Evolutionary conservation across 2,797 vertebrate species (phyloP).

Genomic region (Chaetodon trifasciatus): DNA sequence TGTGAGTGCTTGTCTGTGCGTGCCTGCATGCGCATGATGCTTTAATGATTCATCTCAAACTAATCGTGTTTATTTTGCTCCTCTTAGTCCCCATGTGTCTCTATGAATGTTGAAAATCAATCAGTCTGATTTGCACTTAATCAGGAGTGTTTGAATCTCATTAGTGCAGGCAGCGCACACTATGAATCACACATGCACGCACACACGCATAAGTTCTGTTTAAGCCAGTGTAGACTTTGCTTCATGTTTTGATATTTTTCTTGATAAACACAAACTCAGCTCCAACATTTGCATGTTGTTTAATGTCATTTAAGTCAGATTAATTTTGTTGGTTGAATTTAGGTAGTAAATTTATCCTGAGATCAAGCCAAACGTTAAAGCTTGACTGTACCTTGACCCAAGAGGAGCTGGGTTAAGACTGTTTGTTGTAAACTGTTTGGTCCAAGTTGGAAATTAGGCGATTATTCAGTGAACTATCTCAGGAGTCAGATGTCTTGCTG

Average conservation of each 20-base stretch:
- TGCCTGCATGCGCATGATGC: background rate
- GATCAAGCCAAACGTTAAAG: background rate
- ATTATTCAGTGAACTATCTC: slow-evolving; percentile 3
- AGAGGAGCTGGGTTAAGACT: slow-evolving; percentile 15
- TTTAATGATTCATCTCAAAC: slow-evolving; percentile 13
- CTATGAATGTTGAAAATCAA: slow-evolving; percentile 29
- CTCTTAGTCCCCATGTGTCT: slow-evolving; percentile 15
- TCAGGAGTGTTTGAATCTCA: slow-evolving; percentile 38
- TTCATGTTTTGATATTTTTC: slow-evolving; percentile 16
- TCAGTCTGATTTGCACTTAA: slow-evolving; percentile 3
- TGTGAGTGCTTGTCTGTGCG: background rate
- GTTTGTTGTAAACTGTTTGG: slow-evolving; percentile 12
- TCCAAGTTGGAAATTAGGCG: slow-evolving; percentile 6
- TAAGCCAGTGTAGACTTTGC: slow-evolving; percentile 1
- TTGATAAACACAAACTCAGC: background rate
- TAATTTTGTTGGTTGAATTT: slow-evolving; percentile 12
- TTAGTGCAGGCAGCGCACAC: slow-evolving; percentile 9
- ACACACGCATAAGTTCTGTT: slow-evolving; percentile 4
- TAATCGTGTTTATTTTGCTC: slow-evolving; percentile 36
- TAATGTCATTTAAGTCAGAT: slow-evolving; percentile 9
- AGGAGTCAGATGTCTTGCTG: slow-evolving; percentile 30
- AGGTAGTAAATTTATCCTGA: background rate
- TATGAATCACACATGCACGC: background rate
- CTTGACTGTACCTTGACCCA: slow-evolving; percentile 12
- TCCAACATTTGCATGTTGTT: slow-evolving; percentile 5